Conservation (phyloP, 2,797 vertebrate genomes). For the Rhabdomys pumilio region DNA sequence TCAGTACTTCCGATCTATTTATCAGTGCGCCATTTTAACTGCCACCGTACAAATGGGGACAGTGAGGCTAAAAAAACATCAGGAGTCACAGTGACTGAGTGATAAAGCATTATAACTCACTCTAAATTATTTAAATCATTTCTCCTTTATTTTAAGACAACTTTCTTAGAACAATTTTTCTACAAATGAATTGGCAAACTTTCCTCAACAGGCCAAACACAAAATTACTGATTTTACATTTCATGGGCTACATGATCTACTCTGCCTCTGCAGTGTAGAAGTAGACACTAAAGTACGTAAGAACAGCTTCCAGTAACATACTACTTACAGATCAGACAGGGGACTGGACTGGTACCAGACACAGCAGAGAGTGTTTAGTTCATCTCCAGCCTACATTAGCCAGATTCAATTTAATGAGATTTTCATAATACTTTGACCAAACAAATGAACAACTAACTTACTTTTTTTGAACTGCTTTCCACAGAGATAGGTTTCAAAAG, state of each 20-base stretch:
- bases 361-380: background rate
- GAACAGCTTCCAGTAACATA: background rate
- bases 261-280: background rate
- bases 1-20: background rate
- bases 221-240: background rate
- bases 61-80: background rate
- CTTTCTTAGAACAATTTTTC: background rate
- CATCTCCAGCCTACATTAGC: background rate
- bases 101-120: background rate
- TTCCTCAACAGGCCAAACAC: background rate
- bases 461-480: conserved; percentile 96
- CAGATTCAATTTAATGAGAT: conserved; percentile 4
- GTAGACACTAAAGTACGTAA: background rate
- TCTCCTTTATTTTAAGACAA: background rate
- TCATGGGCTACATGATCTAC: background rate
- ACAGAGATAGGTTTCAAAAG: conserved; percentile 94
- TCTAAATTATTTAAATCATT: background rate
- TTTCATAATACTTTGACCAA: background rate
- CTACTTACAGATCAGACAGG: background rate
- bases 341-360: background rate
- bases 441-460: conserved; percentile 74
- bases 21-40: conserved; percentile 5
- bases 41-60: background rate
- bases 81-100: background rate
- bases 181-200: background rate